A percentile compares a stretch with the other conserved stretches of the same genome.
phyloP scores from a whole-genome alignment of 1,140 invertebrate species.

The Harlomillsia oculata region DNA sequence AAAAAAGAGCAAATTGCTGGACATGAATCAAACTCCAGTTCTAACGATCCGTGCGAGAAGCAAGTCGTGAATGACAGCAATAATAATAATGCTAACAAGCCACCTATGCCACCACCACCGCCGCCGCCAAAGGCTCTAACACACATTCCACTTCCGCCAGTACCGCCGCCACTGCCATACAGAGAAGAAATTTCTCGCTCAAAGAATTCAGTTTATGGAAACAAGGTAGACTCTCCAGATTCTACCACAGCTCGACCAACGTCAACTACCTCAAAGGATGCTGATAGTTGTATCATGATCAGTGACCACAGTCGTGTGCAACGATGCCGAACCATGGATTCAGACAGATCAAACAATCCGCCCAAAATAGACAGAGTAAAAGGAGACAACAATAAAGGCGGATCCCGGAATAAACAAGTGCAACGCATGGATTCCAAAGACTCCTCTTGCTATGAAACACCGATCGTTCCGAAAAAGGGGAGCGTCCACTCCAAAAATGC shows the following conservation, averaged over 20 bases:
- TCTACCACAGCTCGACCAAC: neutral
- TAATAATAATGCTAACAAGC: conserved; percentile 4
- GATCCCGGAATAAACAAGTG: too few species aligned
- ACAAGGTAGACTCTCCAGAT: neutral
- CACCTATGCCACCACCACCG: neutral
- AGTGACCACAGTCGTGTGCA: conserved; percentile 20
- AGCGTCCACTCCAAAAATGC: too few species aligned
- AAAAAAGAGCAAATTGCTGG: neutral
- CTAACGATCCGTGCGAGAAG: neutral
- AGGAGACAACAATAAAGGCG: too few species aligned
- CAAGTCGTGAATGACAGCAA: conserved; percentile 5
- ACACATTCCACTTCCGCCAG: conserved; percentile 39
- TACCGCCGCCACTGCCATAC: conserved; percentile 40
- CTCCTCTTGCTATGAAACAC: too few species aligned
- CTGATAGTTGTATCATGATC: conserved; percentile 27
- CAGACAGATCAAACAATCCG: too few species aligned
- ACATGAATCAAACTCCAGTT: neutral
- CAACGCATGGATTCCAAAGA: too few species aligned
- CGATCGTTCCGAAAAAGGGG: too few species aligned
- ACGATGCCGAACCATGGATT: conserved; percentile 3
- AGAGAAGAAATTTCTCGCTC: conserved; percentile 1
- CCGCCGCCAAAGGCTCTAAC: too few species aligned
- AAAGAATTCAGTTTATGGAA: neutral
- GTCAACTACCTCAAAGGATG: conserved; percentile 4
- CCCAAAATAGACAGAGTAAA: too few species aligned